These are phyloP conservation scores for Octomys mimax DNA, from an alignment of 2,797 vertebrate species.

Conservation along the genomic window DNA sequence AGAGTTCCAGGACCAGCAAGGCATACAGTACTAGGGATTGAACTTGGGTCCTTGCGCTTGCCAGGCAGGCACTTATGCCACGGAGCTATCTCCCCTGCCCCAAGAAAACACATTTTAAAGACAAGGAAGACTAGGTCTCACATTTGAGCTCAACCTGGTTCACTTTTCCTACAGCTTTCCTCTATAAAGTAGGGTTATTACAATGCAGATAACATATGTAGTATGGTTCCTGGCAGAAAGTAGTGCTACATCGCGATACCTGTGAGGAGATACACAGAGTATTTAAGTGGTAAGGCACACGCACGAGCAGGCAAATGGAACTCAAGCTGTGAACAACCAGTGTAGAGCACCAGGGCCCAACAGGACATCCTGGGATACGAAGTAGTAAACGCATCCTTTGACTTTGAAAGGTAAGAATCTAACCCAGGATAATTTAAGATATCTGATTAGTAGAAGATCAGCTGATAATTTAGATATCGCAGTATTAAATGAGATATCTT, in stretches of 20 bases:
- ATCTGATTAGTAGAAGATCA: not conserved
- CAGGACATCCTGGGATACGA: not conserved
- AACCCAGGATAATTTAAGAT: not conserved
- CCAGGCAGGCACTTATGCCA: too few relatives aligned
- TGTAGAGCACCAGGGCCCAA: not conserved
- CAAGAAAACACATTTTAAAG: not conserved
- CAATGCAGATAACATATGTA: not conserved
- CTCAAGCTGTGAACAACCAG: not conserved
- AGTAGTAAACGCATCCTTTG: not conserved
- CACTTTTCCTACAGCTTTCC: not conserved
- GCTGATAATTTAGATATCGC: not conserved
- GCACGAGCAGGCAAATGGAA: not conserved
- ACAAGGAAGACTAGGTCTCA: conserved; percentile 13
- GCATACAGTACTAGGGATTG: too few relatives aligned
- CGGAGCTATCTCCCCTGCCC: too few relatives aligned
- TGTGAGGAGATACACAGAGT: not conserved
- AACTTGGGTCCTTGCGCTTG: too few relatives aligned
- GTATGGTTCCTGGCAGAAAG: not conserved
- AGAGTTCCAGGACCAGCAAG: too few relatives aligned
- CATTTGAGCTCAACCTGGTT: conserved; percentile 27
- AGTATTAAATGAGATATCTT: not conserved
- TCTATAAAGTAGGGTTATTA: not conserved
- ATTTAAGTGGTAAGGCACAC: not conserved
- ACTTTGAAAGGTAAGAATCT: conserved; percentile 50
- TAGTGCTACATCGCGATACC: not conserved